These are phyloP conservation scores for Eurois occulta DNA, from an alignment of 2,888 invertebrate genomes.

Conservation along the genomic window DNA sequence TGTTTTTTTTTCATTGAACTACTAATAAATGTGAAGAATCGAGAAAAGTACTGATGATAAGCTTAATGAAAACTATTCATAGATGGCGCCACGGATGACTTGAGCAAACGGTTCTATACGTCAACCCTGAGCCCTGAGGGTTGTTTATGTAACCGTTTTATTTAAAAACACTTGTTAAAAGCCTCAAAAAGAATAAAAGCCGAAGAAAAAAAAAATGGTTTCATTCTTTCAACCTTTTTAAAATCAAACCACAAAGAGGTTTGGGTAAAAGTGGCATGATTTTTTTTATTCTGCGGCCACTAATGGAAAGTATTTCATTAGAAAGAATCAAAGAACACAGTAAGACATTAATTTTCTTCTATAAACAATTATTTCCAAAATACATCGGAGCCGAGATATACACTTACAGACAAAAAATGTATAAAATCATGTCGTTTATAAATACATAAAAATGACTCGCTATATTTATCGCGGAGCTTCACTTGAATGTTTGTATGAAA, in stretches of 20 bases:
- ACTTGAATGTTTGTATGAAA: too few species aligned
- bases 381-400: too few species aligned
- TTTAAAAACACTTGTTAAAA: constrained; percentile 6
- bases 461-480: too few species aligned
- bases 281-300: too few species aligned
- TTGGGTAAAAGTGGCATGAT: not conserved
- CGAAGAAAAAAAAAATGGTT: not conserved
- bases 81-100: constrained; percentile 64
- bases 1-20: constrained; percentile 1
- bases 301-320: too few species aligned
- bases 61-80: constrained; percentile 43
- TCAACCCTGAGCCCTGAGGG: constrained; percentile 62
- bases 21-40: constrained; percentile 32
- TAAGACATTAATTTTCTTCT: too few species aligned
- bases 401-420: too few species aligned
- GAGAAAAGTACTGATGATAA: constrained; percentile 48
- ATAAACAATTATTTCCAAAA: too few species aligned
- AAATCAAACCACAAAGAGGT: not conserved
- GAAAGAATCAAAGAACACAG: too few species aligned
- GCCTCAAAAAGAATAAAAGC: constrained; percentile 1
- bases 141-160: constrained; percentile 45
- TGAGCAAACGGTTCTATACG: constrained; percentile 46
- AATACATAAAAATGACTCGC: too few species aligned
- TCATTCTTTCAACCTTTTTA: not conserved
- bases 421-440: too few species aligned